Percentiles rank a stretch among this genome's conserved stretches.
These are phyloP conservation scores for Aselliscus stoliczkanus DNA, from an alignment of 2,797 vertebrate species.

Conservation along the genomic window DNA sequence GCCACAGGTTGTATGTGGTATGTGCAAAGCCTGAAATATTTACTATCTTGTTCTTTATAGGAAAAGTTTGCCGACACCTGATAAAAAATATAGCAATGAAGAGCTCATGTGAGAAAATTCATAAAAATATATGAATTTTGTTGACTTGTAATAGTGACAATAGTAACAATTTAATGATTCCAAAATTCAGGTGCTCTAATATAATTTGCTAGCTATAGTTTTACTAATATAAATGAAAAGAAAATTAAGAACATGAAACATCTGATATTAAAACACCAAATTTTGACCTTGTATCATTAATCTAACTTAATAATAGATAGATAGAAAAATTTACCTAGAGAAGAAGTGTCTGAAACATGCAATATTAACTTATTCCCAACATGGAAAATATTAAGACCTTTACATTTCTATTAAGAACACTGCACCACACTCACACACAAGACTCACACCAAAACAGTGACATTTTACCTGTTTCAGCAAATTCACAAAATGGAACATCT, in stretches of 20 bases:
- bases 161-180: neutral
- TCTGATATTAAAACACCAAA: neutral
- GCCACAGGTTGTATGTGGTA: neutral
- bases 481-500: conserved; percentile 88
- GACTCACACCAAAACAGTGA: neutral
- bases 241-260: conserved; percentile 28
- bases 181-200: neutral
- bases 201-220: neutral
- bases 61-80: neutral
- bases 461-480: conserved; percentile 89
- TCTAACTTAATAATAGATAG: neutral
- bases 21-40: neutral
- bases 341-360: neutral
- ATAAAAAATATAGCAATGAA: neutral
- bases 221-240: conserved; percentile 21
- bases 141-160: neutral
- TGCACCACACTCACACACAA: neutral
- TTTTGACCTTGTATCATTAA: neutral
- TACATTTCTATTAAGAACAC: neutral
- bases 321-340: neutral
- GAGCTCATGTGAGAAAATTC: neutral
- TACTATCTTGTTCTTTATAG: neutral
- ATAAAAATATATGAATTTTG: neutral
- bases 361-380: neutral
- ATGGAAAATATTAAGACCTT: neutral